These are phyloP conservation scores for Cepaea nemoralis DNA, from an alignment of 1,140 invertebrate species.

Conservation along the genomic window DNA sequence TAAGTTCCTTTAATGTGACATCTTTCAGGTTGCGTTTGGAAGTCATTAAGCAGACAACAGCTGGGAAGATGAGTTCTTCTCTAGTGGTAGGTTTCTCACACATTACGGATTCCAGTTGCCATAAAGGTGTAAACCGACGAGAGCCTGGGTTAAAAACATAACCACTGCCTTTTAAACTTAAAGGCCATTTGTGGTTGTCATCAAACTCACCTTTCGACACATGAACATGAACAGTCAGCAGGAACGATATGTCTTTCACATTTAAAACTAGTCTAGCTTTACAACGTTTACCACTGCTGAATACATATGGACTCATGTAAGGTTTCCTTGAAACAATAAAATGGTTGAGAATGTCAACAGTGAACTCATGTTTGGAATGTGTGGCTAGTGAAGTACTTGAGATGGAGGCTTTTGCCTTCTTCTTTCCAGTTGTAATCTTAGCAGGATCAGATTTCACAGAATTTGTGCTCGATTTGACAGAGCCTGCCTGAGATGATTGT, in stretches of 20 bases:
- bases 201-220: not conserved
- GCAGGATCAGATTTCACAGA: not conserved
- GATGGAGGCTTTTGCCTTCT: not conserved
- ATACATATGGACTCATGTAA: not conserved
- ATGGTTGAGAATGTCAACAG: not conserved
- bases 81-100: not conserved
- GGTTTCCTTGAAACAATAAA: not conserved
- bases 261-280: not conserved
- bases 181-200: not conserved
- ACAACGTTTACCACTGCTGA: not conserved
- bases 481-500: not conserved
- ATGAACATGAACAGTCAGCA: not conserved
- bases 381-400: not conserved
- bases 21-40: not conserved
- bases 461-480: not conserved
- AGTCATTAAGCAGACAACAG: not conserved
- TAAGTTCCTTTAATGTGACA: not conserved
- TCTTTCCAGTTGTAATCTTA: not conserved
- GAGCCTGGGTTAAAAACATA: not conserved
- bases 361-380: not conserved
- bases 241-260: not conserved
- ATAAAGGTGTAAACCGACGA: not conserved
- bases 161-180: not conserved
- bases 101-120: not conserved
- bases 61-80: not conserved